Evolutionary conservation across 2,888 invertebrate genomes (phyloP), one percentile per base, ranked within the genome.

Genomic region (Machimus rusticus): DNA sequence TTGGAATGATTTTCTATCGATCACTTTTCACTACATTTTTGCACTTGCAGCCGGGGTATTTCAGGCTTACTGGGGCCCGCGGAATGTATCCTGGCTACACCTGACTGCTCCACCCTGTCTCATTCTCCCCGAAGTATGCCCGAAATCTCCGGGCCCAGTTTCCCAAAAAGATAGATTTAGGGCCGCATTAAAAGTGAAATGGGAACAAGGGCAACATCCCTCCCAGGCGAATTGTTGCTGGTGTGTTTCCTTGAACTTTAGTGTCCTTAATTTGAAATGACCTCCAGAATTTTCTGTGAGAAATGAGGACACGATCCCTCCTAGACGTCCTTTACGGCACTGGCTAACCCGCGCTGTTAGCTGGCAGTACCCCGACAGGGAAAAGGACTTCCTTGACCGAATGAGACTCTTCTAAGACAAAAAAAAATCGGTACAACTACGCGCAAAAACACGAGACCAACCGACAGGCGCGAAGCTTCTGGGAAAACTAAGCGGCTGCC

Each of bases 11-110:
- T 66, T 57, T 84, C 39, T 39, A 34, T 28, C 23, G 37, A 74
- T 14, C 84, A 66, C 84, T 66, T 84, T 37, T 28, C 74, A 74
- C 66, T 84, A 57, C 84, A 84, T 84, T 84, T 84, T 84, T 28
- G 39, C 66, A 84, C 66, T n/a, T 57, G 34, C 14, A 84, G 66
- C 43, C 84, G 19, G 14, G 31, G 31, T 31, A 8, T n/a, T 34
- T 39, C 39, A 12, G 39, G 74, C 84, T n/a, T 46, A 66, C 16
- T 39, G 12, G 74, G 46, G 9, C 39, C 79, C 46, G 43, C 57
- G 39, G 12, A 74, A 74, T 19, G n/a, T 31, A 82, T 34, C 82
- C 57, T 16, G 23, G 57, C 39, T 39, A 43, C 46, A 78, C 78
- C 19, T 37, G 39, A 43, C 78, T 39, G 14, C 78, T 39, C 23